phyloP scores from a whole-genome alignment of 2,888 invertebrate species.

The Idaea aversata region DNA sequence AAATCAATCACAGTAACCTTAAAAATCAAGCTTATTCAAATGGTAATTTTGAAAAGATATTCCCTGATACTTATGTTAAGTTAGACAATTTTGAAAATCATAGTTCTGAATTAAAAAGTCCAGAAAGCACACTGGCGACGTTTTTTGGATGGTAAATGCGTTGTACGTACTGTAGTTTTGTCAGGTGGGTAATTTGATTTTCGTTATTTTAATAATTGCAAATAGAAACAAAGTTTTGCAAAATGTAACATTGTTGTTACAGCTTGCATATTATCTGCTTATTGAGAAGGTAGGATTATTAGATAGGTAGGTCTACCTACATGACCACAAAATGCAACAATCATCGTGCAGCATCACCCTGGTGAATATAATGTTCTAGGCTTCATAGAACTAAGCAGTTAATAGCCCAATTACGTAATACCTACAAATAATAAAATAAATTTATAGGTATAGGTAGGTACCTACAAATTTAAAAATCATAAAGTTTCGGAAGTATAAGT shows the following conservation, averaged over 20 bases:
- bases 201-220: not conserved
- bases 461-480: no score
- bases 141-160: constrained; percentile 36
- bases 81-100: constrained; percentile 40
- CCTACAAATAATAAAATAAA: no score
- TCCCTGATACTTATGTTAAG: constrained; percentile 39
- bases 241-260: not conserved
- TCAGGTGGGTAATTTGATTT: constrained; percentile 25
- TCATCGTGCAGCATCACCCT: no score
- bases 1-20: constrained; percentile 18
- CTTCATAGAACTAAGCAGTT: no score
- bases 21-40: constrained; percentile 17
- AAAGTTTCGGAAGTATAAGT: no score
- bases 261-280: not conserved
- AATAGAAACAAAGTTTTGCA: not conserved
- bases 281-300: not conserved
- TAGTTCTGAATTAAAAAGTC: constrained; percentile 16
- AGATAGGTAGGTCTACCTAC: no score
- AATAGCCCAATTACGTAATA: no score
- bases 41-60: constrained; percentile 29
- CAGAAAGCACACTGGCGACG: constrained; percentile 16
- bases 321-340: no score
- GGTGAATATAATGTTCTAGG: no score
- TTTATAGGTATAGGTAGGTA: no score
- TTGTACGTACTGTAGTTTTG: constrained; percentile 11